Conservation (phyloP, 2,888 invertebrate genomes). For the Apamea epomidion region DNA sequence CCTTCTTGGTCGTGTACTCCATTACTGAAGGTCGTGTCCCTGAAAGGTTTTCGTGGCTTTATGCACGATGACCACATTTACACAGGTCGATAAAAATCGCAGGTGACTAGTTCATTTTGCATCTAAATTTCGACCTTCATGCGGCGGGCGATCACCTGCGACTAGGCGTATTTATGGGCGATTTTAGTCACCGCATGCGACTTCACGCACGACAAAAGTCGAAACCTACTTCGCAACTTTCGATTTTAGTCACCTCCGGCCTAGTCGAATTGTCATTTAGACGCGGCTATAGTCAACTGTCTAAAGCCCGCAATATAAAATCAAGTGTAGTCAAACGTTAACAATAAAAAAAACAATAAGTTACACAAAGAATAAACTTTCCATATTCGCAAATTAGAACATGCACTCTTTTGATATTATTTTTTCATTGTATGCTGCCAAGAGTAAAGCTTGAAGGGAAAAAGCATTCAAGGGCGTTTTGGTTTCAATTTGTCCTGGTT, state of each 20-base stretch:
- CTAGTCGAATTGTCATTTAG: not conserved
- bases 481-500: not conserved
- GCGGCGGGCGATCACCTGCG: no score
- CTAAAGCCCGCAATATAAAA: not conserved
- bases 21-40: no score
- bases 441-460: not conserved
- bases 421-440: slow-evolving; percentile 30
- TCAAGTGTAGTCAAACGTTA: slow-evolving; percentile 26
- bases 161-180: no score
- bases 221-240: not conserved
- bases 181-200: no score
- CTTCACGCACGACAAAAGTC: not conserved
- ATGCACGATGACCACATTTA: no score
- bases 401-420: slow-evolving; percentile 28
- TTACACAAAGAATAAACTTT: slow-evolving; percentile 40
- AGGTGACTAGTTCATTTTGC: no score
- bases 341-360: slow-evolving; percentile 29
- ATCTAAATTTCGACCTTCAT: no score
- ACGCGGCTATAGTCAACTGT: not conserved
- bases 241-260: not conserved
- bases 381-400: slow-evolving; percentile 46
- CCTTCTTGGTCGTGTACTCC: no score
- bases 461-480: not conserved
- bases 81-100: no score
- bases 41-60: no score